Evolutionary conservation across 1,140 invertebrate species (phyloP).

Genomic region (Eueides isabella): DNA sequence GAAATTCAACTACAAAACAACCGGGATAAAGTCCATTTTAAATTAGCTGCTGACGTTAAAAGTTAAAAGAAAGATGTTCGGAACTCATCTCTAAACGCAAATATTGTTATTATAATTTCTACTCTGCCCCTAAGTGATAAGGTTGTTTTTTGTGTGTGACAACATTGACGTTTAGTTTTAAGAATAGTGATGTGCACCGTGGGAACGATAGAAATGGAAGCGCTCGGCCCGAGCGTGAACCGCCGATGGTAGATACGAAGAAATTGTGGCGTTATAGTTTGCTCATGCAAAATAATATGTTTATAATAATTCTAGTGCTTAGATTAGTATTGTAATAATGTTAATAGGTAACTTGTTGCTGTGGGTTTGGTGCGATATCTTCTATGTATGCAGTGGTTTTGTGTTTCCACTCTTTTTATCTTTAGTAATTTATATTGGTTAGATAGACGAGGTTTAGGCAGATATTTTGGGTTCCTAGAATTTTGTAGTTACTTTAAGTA

Average conservation of each 20-base stretch:
- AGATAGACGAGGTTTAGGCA: too few relatives aligned
- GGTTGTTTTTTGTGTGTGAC: constrained; percentile 43
- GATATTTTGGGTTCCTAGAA: too few relatives aligned
- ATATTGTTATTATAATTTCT: constrained; percentile 40
- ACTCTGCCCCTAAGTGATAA: constrained; percentile 39
- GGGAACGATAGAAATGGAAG: constrained; percentile 70
- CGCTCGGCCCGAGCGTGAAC: constrained; percentile 58
- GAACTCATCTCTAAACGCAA: constrained; percentile 51
- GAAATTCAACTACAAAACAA: constrained; percentile 44
- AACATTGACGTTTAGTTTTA: constrained; percentile 45
- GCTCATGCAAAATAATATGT: constrained; percentile 43
- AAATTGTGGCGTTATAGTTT: constrained; percentile 52
- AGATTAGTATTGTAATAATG: not conserved
- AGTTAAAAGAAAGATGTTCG: constrained; percentile 49
- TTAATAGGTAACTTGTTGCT: not conserved
- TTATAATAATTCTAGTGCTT: constrained; percentile 37
- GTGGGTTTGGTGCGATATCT: not conserved
- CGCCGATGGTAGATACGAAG: constrained; percentile 61
- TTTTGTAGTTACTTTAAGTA: too few relatives aligned
- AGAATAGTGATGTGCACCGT: constrained; percentile 72
- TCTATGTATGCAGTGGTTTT: not conserved
- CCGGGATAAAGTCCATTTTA: constrained; percentile 35
- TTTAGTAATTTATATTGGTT: not conserved
- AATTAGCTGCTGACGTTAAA: constrained; percentile 42
- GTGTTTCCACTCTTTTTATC: not conserved